Evolutionary conservation across 2,888 invertebrate species (phyloP), one percentile per base, ranked within the genome.

Genomic region (Protodeltote pygarga): DNA sequence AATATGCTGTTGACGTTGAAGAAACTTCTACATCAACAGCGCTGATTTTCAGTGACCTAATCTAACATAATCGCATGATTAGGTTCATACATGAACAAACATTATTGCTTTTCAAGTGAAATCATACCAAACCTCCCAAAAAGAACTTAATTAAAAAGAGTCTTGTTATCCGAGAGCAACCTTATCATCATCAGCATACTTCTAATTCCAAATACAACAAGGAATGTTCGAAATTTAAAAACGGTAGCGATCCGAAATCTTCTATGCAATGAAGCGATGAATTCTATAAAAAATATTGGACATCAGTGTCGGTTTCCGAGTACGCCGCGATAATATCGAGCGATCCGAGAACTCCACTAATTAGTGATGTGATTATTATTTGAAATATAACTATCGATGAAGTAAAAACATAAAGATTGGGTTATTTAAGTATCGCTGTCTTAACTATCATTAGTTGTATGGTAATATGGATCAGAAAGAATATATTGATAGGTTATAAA

Each of bases 311-410:
- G 29, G 40, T 65, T 54, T 65, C 65, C 41, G 5, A 52, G 65
- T 59, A 65, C 21, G 19, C 17, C 19, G 15, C 32, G 65, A 65
- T 68, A 68, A 23, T 47, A 68, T 65, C 65, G 34, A 48, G 29
- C 31, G 40, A 54, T 29, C 40, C 21, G 41, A 31, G 17, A 21
- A 39, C 15, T 5, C 14, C 40, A 46, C 65, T 65, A 68, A 65
- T 65, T 65, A 68, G 60, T 41, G 27, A 37, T 3, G n/a, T 13
- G 31, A 59, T 50, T 49, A 53, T 68, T 65, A 68, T 52, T 48
- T 57, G 33, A 65, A 38, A 35, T 64, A 64, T 49, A 45, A 51
- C 19, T 38, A 52, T 47, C 23, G 49, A 47, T n/a, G 34, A 35
- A 35, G 27, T 11, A 17, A n/a, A 17, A 11, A 33, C 8, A 27